Percentiles rank a stretch among this genome's conserved stretches.
These are phyloP conservation scores for Nyctereutes procyonoides DNA, from an alignment of 2,113 vertebrate genomes.

Conservation along the genomic window DNA sequence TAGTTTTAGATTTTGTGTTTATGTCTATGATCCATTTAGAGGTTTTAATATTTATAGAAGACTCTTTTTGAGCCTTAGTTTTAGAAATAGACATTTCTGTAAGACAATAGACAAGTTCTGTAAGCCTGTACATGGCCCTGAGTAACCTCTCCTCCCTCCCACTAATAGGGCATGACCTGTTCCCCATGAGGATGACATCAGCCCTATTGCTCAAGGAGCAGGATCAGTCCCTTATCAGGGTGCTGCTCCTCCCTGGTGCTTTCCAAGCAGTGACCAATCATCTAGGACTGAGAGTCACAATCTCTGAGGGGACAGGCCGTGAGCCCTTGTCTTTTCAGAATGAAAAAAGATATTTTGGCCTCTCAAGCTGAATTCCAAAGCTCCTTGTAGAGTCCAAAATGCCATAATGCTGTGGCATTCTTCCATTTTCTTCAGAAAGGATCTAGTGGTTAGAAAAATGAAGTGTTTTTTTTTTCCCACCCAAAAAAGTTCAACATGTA, in stretches of 20 bases:
- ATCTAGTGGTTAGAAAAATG: neutral
- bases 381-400: neutral
- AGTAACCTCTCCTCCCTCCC: neutral
- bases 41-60: neutral
- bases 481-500: neutral
- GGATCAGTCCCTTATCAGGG: neutral
- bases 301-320: neutral
- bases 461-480: neutral
- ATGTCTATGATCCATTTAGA: neutral
- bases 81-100: too few relatives aligned
- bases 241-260: neutral
- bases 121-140: neutral
- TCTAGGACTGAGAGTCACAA: neutral
- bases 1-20: neutral
- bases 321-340: neutral
- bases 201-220: neutral
- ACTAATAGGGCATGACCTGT: neutral
- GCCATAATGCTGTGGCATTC: neutral
- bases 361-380: neutral
- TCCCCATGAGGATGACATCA: neutral
- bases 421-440: neutral
- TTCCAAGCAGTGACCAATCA: slow-evolving; percentile 8
- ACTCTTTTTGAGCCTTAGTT: neutral
- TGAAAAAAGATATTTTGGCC: neutral
- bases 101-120: too few relatives aligned